Percentiles rank a stretch among this genome's conserved stretches.
Conservation (phyloP, 1,140 invertebrate genomes). For the Daktulosphaira vitifoliae region DNA sequence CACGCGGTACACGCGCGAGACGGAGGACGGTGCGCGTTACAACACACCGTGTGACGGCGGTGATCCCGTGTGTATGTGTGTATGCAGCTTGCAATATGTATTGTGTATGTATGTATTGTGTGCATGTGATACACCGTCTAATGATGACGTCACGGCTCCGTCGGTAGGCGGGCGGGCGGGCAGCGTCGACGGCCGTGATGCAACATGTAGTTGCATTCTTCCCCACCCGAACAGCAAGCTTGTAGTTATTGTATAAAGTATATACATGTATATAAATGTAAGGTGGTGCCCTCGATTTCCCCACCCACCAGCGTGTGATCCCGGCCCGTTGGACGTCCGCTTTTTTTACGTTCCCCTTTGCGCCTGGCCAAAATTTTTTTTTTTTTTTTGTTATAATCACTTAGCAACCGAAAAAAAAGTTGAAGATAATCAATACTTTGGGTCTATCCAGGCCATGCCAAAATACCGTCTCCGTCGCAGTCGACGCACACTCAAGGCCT, state of each 20-base stretch:
- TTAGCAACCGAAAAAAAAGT: conserved; percentile 42
- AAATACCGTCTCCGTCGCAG: conserved; percentile 16
- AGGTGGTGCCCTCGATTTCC: not conserved
- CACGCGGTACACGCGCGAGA: conserved; percentile 18
- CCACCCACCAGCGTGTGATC: not conserved
- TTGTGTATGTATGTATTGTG: not conserved
- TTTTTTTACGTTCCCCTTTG: not conserved
- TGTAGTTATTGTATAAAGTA: not conserved
- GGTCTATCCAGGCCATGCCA: conserved; percentile 26
- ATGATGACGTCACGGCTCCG: conserved; percentile 15
- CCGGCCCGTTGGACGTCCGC: conserved; percentile 14
- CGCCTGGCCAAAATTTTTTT: conserved; percentile 19
- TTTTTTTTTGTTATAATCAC: conserved; percentile 25
- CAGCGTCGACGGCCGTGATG: conserved; percentile 5
- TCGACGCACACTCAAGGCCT: not conserved
- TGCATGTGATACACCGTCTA: not conserved
- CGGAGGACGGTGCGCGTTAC: conserved; percentile 24
- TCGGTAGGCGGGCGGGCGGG: not conserved
- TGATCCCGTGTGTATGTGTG: not conserved
- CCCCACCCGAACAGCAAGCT: not conserved
- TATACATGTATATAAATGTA: not conserved
- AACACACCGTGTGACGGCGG: conserved; percentile 15
- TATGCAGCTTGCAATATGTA: not conserved
- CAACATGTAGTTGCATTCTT: conserved; percentile 31
- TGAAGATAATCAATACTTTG: conserved; percentile 30